phyloP scores from a whole-genome alignment of 2,888 invertebrate genomes.

The Eupithecia centaureata region DNA sequence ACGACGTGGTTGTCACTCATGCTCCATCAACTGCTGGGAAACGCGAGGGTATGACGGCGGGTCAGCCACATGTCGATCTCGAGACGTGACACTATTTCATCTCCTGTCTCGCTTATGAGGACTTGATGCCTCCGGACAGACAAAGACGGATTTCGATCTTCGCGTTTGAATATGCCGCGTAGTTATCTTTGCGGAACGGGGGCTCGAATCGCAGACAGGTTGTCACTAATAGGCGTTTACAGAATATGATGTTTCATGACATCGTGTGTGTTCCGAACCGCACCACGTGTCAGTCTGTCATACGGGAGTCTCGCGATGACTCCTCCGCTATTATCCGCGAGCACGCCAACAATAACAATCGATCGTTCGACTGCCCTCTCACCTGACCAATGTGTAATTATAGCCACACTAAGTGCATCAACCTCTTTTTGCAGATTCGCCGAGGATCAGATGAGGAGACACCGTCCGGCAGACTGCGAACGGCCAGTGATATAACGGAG shows the following conservation, averaged over 20 bases:
- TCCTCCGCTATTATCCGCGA: constrained; percentile 62
- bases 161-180: constrained; percentile 68
- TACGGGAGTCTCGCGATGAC: constrained; percentile 64
- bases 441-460: constrained; percentile 81
- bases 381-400: constrained; percentile 69
- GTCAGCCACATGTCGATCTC: constrained; percentile 79
- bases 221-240: constrained; percentile 82
- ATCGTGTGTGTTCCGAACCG: constrained; percentile 75
- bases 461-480: constrained; percentile 76
- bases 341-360: constrained; percentile 74
- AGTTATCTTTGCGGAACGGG: constrained; percentile 73
- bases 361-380: constrained; percentile 58
- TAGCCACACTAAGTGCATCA: constrained; percentile 72
- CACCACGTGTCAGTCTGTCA: constrained; percentile 73
- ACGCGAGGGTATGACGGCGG: constrained; percentile 77
- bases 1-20: constrained; percentile 79
- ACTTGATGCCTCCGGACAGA: constrained; percentile 67
- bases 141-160: constrained; percentile 73
- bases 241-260: constrained; percentile 74
- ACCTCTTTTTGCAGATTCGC: constrained; percentile 78
- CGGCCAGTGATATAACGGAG: constrained; percentile 64
- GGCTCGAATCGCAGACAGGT: constrained; percentile 77
- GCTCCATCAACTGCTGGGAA: constrained; percentile 83
- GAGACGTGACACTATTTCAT: constrained; percentile 78
- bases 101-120: constrained; percentile 73